phyloP scores from a whole-genome alignment of 1,140 invertebrate genomes.

The Rhagoletis zephyria region DNA sequence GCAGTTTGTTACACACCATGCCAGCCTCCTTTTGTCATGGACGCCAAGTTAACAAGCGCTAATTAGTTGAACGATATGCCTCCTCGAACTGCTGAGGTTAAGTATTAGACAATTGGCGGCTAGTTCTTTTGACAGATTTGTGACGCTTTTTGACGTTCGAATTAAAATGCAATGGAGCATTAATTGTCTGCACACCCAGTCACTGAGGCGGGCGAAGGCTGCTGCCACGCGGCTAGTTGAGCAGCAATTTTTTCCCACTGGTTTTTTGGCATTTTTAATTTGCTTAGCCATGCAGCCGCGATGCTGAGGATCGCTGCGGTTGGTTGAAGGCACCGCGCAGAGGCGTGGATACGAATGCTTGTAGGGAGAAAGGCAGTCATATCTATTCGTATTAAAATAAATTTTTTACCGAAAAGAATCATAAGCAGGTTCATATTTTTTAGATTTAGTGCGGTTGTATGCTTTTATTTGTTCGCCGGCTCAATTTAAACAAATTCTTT shows the following conservation, averaged over 20 bases:
- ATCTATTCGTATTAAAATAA: neutral
- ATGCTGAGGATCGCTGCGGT: neutral
- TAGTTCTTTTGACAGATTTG: constrained; percentile 71
- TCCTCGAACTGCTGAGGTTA: constrained; percentile 5
- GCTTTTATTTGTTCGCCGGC: neutral
- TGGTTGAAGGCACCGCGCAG: neutral
- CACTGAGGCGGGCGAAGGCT: neutral
- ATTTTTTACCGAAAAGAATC: neutral
- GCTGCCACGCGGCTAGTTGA: neutral
- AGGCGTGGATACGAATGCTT: neutral
- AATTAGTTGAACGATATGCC: constrained; percentile 39
- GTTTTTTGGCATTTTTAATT: neutral
- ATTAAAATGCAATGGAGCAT: constrained; percentile 71
- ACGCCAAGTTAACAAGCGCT: constrained; percentile 17
- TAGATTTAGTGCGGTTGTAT: neutral
- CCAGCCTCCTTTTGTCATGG: neutral
- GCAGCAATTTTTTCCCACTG: neutral
- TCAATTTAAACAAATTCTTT: neutral
- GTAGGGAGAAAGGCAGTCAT: neutral
- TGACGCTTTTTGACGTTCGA: constrained; percentile 68
- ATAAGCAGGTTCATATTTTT: neutral
- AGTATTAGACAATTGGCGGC: constrained; percentile 50
- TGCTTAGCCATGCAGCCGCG: neutral
- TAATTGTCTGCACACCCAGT: constrained; percentile 29
- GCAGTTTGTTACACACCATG: neutral